Base-by-base conservation (phyloP, 2,797 vertebrate genomes). In the Paguma larvata region DNA sequence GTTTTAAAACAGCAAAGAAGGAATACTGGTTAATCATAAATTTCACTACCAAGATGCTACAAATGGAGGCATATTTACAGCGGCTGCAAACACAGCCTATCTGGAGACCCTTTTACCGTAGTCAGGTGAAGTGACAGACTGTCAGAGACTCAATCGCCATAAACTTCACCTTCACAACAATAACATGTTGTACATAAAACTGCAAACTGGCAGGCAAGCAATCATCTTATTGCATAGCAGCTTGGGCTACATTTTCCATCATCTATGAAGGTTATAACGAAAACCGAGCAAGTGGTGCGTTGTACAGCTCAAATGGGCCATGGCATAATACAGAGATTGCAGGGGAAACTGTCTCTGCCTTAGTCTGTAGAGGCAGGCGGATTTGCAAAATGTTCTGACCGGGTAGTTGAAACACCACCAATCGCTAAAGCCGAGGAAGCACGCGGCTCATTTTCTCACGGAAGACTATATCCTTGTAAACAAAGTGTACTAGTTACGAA, bases 1-100 rank as follows among this genome's bases (percentile, higher is more conserved):
- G 63, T 85, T 94, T 94, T 95, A 91, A 98, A 98, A 62, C 79
- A 93, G 86, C 41, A 85, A 87, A 92, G 97, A 78, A 92, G 53
- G 63, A 56, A 77, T 10, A 10, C 9, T 5, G 21, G 65, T 78
- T 96, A 85, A 91, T 96, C 95, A 15, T 89, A 96, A 65, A 75
- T 83, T 95, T 89, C 97, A 78, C 0, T 21, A 46, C 48, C 67
- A 89, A 85, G 48, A 89, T 53, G 82, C 59, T 94, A 51, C 79
- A 79, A 92, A 73, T 14, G 18, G 3, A 63, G 96, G 67, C 23
- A 70, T 41, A 62, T 34, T 48, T 88, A 88, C 73, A 70, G 82
- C 34, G 53, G 65, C 27, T 85, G 72, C 46, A 89, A 85, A 68
- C 18, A 51, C 0, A 6, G 46, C 68, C 91, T 18, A 97, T 59